phyloP scores from a whole-genome alignment of 2,797 vertebrate genomes.

The Nothura maculosa region DNA sequence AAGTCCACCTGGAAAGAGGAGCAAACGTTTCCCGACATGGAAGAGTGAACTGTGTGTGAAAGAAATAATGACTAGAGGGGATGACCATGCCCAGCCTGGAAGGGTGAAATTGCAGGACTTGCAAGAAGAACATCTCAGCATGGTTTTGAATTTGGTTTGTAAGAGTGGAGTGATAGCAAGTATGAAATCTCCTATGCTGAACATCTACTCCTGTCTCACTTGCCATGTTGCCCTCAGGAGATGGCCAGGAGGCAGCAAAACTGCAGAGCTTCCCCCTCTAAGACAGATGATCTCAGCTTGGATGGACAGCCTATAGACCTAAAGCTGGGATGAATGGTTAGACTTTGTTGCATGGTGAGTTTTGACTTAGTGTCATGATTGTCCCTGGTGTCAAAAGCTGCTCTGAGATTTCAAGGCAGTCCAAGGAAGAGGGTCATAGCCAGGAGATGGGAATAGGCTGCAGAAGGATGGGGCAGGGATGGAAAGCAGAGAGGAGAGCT shows the following conservation, averaged over 20 bases:
- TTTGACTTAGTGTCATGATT: neutral
- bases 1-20: neutral
- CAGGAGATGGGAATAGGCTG: neutral
- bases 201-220: neutral
- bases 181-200: neutral
- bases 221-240: neutral
- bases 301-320: no score
- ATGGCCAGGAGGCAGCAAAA: neutral
- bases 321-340: no score
- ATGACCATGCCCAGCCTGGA: neutral
- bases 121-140: neutral
- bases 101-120: neutral
- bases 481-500: neutral
- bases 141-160: neutral
- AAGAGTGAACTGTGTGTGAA: fast-evolving
- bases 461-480: neutral
- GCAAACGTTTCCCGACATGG: neutral
- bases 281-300: no score
- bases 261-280: neutral
- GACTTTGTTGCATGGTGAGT: no score
- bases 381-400: neutral
- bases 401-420: neutral
- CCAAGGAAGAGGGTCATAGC: neutral
- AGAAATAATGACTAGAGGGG: neutral
- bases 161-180: neutral